Base-by-base conservation (phyloP, 2,797 vertebrate species). In the Phalloptychus januarius region DNA sequence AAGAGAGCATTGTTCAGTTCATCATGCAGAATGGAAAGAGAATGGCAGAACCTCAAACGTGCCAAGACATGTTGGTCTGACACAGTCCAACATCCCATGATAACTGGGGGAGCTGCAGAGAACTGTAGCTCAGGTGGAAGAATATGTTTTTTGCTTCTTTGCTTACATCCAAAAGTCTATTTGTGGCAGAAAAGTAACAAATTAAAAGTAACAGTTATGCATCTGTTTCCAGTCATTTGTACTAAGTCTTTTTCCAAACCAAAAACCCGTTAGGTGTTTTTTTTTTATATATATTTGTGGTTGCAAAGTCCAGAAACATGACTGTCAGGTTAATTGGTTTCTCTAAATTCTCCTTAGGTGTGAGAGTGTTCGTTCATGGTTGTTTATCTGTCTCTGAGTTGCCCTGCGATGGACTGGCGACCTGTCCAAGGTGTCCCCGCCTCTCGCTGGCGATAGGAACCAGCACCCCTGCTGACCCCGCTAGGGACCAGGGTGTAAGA, bases 231-330 rank as follows among this genome's bases (percentile, higher is more conserved):
- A n/a, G 1, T 69, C 4, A 0, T 5, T 18, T 42, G 42, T 12
- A 42, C 18, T 65, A 11, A 78, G 89, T 90, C 89, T 86, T 61
- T 50, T 79, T 75, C 15, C 23, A 69, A 85, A 45, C 52, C 50
- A 36, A 82, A 84, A 81, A 82, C 40, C 48, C n/a, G 12, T 58
- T 65, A 46, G 36, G n/a, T n/a, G n/a, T n/a, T 5, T 54, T 46
- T 46, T 6, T 44, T 74, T 79, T 78, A 15, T 73, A 50, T 20
- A 63, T 33, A 16, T 63, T 36, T 20, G 33, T 20, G 18, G 61
- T 10, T 63, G 33, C 33, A 63, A n/a, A n/a, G n/a, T n/a, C n/a
- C n/a, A n/a, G n/a, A n/a, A n/a, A n/a, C n/a, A n/a, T n/a, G n/a
- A n/a, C n/a, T n/a, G n/a, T n/a, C n/a, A n/a, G n/a, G n/a, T n/a